phyloP scores from a whole-genome alignment of 23 tunicate genomes.

The Halocynthia aurantium region DNA sequence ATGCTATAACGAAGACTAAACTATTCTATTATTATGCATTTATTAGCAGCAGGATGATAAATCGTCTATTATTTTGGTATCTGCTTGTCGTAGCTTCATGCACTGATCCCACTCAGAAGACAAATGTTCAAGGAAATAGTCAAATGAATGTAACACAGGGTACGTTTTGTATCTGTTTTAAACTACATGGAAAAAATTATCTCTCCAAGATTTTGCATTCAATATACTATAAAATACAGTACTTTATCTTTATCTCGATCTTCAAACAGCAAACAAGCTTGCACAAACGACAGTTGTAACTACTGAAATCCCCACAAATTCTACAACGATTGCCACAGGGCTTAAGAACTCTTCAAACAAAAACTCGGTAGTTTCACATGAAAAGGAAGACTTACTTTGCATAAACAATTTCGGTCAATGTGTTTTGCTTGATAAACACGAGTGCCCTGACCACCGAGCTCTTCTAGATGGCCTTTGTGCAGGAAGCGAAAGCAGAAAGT shows the following conservation, averaged over 20 bases:
- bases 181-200: too few relatives aligned
- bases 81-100: too few relatives aligned
- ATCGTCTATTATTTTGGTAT: too few relatives aligned
- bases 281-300: background rate
- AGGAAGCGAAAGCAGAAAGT: background rate
- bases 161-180: too few relatives aligned
- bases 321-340: background rate
- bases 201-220: too few relatives aligned
- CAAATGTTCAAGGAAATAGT: too few relatives aligned
- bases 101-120: too few relatives aligned
- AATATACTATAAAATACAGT: background rate
- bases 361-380: background rate
- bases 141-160: too few relatives aligned
- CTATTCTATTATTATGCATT: too few relatives aligned
- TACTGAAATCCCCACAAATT: background rate
- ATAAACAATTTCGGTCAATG: constrained; percentile 26
- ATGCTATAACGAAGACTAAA: too few relatives aligned
- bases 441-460: constrained; percentile 23
- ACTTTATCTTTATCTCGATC: background rate
- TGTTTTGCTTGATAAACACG: constrained; percentile 7
- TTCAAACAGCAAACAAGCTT: background rate
- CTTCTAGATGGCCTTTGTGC: constrained; percentile 15
- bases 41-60: too few relatives aligned
- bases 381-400: constrained; percentile 15
- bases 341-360: too few relatives aligned